A percentile compares a stretch with the other conserved stretches of the same genome.
Evolutionary conservation across 2,888 invertebrate species (phyloP).

Genomic region (Agonopterix subpropinquella): DNA sequence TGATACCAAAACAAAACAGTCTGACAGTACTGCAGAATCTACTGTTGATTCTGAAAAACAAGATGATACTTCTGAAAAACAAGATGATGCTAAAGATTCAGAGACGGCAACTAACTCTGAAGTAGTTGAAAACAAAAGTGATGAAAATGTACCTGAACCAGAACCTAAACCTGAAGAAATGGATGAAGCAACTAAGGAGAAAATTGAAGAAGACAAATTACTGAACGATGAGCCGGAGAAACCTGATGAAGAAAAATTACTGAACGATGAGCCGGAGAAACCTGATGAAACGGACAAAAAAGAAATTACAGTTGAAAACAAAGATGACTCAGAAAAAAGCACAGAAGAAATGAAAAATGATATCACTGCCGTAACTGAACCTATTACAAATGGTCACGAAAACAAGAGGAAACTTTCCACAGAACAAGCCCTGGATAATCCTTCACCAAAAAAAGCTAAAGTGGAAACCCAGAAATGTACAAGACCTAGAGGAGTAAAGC

Average conservation of each 20-base stretch:
- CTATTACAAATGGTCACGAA: slow-evolving; percentile 10
- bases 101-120: not conserved
- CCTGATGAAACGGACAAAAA: not conserved
- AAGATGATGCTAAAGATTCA: no score
- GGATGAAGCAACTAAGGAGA: slow-evolving; percentile 1
- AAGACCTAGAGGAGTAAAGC: slow-evolving; percentile 45
- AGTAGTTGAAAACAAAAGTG: slow-evolving; percentile 5
- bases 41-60: no score
- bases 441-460: slow-evolving; percentile 42
- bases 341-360: not conserved
- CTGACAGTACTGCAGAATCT: no score
- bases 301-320: slow-evolving; percentile 2
- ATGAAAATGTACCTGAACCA: slow-evolving; percentile 12
- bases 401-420: slow-evolving; percentile 49
- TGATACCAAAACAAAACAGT: no score
- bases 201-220: slow-evolving; percentile 1
- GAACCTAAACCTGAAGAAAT: slow-evolving; percentile 13
- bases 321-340: not conserved
- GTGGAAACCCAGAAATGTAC: slow-evolving; percentile 31
- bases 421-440: slow-evolving; percentile 27
- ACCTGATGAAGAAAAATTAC: not conserved
- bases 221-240: slow-evolving; percentile 6
- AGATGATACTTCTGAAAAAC: no score
- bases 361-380: not conserved
- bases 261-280: slow-evolving; percentile 6